These are phyloP conservation scores for Tokudaia muenninki DNA, from an alignment of 2,797 vertebrate genomes.

Conservation along the genomic window DNA sequence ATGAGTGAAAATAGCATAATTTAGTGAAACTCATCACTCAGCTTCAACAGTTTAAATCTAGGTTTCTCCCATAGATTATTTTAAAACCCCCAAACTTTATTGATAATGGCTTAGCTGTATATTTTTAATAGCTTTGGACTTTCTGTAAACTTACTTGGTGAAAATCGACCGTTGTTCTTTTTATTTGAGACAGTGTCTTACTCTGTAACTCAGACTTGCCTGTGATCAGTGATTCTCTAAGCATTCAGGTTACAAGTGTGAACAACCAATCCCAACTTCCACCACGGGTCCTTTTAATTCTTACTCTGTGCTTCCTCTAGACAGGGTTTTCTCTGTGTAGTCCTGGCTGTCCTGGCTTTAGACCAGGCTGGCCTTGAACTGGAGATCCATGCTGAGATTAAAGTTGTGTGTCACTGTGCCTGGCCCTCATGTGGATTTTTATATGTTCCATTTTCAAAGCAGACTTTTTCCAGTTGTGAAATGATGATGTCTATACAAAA, in stretches of 20 bases:
- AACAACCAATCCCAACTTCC: background rate
- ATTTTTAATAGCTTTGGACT: background rate
- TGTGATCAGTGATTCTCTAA: background rate
- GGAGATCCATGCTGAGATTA: background rate
- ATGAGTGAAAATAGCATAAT: background rate
- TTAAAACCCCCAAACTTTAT: background rate
- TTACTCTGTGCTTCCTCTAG: background rate
- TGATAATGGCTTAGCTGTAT: background rate
- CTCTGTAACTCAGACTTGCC: background rate
- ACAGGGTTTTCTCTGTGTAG: background rate
- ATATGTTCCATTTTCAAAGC: background rate
- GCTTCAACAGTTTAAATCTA: background rate
- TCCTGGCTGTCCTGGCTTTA: background rate
- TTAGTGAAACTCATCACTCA: background rate
- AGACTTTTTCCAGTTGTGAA: background rate
- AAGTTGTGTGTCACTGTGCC: background rate
- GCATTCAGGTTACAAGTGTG: background rate
- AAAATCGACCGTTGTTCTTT: background rate
- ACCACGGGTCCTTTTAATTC: too few relatives aligned
- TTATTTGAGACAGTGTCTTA: background rate
- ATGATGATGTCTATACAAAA: slow-evolving; percentile 9
- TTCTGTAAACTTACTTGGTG: background rate
- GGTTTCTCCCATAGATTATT: background rate
- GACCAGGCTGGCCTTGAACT: background rate
- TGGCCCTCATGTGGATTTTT: background rate